Evolutionary conservation across 2,888 invertebrate genomes (phyloP).

Genomic region (Lasioglossum villosulum): DNA sequence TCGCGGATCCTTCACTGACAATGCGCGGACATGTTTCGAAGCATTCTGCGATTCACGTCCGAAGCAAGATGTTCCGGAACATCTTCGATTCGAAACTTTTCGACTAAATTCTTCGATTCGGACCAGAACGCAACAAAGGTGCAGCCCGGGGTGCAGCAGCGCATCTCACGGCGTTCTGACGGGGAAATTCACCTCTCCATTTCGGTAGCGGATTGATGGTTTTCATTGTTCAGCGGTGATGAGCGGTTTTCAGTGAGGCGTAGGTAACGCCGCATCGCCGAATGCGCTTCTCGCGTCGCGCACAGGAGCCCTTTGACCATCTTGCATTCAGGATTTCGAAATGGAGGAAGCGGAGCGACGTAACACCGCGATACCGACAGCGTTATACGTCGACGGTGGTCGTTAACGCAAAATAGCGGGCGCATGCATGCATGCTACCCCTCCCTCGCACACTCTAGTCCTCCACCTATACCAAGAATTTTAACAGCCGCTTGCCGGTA

Average conservation of each 20-base stretch:
- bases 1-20: neutral
- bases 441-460: neutral
- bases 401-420: conserved; percentile 57
- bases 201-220: conserved; percentile 76
- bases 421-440: conserved; percentile 32
- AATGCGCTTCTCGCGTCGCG: conserved; percentile 58
- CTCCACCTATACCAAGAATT: conserved; percentile 45
- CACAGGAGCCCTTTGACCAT: conserved; percentile 64
- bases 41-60: neutral
- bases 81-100: neutral
- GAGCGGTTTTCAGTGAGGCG: conserved; percentile 69
- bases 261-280: conserved; percentile 53
- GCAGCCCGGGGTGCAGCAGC: neutral
- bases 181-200: conserved; percentile 53
- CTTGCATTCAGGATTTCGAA: conserved; percentile 65
- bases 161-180: neutral
- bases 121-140: neutral
- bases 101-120: neutral
- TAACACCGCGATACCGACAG: conserved; percentile 52
- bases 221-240: conserved; percentile 77
- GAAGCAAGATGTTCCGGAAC: neutral
- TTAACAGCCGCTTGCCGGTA: conserved; percentile 44
- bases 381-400: conserved; percentile 14
- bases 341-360: conserved; percentile 63
- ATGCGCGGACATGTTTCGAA: neutral